phyloP scores from a whole-genome alignment of 2,113 vertebrate species.

The Anas platyrhynchos region DNA sequence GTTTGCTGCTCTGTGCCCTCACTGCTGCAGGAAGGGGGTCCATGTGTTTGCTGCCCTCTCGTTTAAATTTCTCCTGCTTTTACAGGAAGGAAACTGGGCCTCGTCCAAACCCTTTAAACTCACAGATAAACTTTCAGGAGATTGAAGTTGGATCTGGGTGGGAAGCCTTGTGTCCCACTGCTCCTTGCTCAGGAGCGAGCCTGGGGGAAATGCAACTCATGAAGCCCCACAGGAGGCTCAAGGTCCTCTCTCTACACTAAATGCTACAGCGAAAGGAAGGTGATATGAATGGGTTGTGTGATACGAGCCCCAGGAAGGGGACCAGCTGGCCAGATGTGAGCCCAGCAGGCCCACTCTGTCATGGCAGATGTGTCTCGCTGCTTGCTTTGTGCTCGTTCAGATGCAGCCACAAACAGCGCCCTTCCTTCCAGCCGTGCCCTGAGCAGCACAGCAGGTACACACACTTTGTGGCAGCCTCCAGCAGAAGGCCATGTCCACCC shows the following conservation, averaged over 20 bases:
- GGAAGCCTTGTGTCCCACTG: not conserved
- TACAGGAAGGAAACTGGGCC: not conserved
- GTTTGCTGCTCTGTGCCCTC: fast-evolving
- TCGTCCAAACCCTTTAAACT: not conserved
- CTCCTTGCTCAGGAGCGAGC: not conserved
- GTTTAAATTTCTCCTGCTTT: not conserved
- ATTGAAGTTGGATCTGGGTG: not conserved
- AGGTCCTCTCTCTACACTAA: not conserved
- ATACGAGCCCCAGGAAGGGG: not conserved
- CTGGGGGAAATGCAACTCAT: not conserved
- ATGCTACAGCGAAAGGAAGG: not conserved
- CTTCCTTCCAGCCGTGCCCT: not conserved
- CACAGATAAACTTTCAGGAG: not conserved
- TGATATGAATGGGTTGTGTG: not conserved
- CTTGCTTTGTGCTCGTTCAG: not conserved
- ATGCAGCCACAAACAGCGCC: not conserved
- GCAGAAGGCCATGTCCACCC: not conserved
- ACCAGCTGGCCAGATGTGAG: not conserved
- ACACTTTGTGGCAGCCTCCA: not conserved
- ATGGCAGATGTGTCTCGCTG: not conserved
- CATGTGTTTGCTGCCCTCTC: not conserved
- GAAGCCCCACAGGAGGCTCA: not conserved
- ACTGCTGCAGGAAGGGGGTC: not conserved
- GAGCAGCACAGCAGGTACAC: not conserved
- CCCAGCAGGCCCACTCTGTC: not conserved